Evolutionary conservation across 2,113 vertebrate species (phyloP).

Genomic region (Mungos mungo): DNA sequence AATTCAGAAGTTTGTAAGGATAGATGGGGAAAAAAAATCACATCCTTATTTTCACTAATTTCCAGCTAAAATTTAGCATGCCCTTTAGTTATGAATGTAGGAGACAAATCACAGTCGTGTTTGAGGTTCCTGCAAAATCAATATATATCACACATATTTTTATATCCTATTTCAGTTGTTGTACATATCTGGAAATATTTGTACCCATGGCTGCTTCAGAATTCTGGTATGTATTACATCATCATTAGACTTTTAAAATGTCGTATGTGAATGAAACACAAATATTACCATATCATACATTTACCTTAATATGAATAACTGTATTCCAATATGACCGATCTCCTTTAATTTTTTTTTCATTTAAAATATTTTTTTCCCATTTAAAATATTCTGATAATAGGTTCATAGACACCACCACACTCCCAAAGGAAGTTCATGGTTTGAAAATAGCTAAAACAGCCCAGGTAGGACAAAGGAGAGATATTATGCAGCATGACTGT

Average conservation of each 20-base stretch:
- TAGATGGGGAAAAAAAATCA: neutral
- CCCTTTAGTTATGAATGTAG: neutral
- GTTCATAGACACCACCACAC: neutral
- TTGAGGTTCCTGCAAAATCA: neutral
- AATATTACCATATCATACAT: neutral
- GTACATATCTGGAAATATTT: neutral
- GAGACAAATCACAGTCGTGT: neutral
- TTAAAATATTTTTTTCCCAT: neutral
- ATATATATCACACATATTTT: neutral
- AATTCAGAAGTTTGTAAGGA: neutral
- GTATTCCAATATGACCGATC: neutral
- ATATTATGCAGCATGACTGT: neutral
- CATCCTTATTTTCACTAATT: neutral
- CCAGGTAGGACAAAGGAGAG: neutral
- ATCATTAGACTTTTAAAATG: neutral
- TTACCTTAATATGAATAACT: neutral
- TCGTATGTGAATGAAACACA: neutral
- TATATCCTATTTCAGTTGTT: neutral
- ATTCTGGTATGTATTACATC: neutral
- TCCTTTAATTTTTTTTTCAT: neutral
- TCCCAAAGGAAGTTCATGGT: neutral
- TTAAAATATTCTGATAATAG: neutral
- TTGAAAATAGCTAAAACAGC: neutral
- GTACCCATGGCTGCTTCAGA: neutral
- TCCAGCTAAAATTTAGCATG: neutral